Evolutionary conservation across 2,797 vertebrate genomes (phyloP).

Genomic region (Pelochelys cantorii): DNA sequence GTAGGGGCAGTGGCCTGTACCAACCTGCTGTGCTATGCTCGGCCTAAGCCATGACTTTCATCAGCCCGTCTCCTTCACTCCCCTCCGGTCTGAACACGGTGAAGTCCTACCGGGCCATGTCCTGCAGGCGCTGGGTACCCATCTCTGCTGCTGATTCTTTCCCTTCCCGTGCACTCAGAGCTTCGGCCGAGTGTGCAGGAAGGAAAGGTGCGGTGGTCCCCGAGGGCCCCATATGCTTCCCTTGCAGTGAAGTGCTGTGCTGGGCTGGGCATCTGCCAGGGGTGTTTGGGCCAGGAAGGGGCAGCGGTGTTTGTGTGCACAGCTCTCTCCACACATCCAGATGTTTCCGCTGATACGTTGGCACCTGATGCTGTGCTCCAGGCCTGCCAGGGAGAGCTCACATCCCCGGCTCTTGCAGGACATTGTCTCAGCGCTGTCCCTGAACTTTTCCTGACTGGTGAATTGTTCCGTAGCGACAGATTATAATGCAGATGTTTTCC

Average conservation of each 20-base stretch:
- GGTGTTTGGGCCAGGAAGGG: background rate
- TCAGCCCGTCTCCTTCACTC: no score
- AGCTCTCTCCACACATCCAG: background rate
- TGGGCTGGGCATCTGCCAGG: background rate
- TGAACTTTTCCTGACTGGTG: no score
- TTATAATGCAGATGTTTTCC: no score
- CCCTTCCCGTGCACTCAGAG: background rate
- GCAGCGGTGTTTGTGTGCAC: background rate
- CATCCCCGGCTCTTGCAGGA: background rate
- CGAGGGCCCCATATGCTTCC: background rate
- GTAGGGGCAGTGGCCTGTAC: no score
- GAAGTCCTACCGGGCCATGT: no score
- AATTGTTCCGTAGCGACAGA: no score
- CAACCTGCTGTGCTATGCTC: no score
- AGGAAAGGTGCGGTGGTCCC: background rate
- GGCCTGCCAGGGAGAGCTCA: background rate
- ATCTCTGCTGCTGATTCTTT: no score
- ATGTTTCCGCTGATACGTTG: background rate
- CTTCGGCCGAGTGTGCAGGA: background rate
- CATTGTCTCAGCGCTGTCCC: background rate
- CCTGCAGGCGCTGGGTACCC: no score
- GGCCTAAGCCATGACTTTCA: no score
- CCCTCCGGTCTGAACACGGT: no score
- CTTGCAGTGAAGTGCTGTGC: background rate
- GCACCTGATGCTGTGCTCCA: background rate